Percentiles rank a stretch among this genome's conserved stretches.
phyloP scores from a whole-genome alignment of 1,140 invertebrate species.

The Zaprionus kolodkinae region DNA sequence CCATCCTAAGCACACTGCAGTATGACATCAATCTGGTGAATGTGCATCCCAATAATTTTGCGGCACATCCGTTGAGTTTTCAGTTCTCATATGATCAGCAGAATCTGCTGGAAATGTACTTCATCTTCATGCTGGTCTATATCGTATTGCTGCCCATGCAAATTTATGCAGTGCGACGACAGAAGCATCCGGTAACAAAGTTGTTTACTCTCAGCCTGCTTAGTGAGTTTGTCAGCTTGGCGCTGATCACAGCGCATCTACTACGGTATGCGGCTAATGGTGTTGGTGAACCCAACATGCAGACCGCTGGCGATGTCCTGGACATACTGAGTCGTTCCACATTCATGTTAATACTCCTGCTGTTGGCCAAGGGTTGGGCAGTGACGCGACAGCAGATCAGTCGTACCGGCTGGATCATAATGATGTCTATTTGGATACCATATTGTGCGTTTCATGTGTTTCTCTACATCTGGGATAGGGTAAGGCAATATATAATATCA shows the following conservation, averaged over 20 bases:
- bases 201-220: slow-evolving; percentile 94
- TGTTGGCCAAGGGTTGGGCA: slow-evolving; percentile 98
- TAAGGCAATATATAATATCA: slow-evolving; percentile 81
- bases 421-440: slow-evolving; percentile 95
- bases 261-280: slow-evolving; percentile 96
- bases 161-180: slow-evolving; percentile 93
- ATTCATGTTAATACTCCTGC: slow-evolving; percentile 96
- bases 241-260: slow-evolving; percentile 94
- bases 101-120: slow-evolving; percentile 96
- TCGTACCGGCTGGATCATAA: slow-evolving; percentile 89
- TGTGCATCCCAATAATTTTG: slow-evolving; percentile 94
- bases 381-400: slow-evolving; percentile 94
- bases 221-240: slow-evolving; percentile 93
- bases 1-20: slow-evolving; percentile 86
- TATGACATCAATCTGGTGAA: slow-evolving; percentile 99
- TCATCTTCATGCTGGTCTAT: slow-evolving; percentile 95
- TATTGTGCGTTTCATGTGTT: slow-evolving; percentile 96
- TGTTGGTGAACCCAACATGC: slow-evolving; percentile 91
- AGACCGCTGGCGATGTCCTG: slow-evolving; percentile 94
- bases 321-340: slow-evolving; percentile 96
- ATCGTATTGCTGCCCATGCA: slow-evolving; percentile 94
- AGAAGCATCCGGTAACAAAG: slow-evolving; percentile 95
- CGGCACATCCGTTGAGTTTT: slow-evolving; percentile 94
- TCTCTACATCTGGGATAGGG: slow-evolving; percentile 98
- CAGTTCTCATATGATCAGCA: slow-evolving; percentile 98